A percentile compares a stretch with the other conserved stretches of the same genome.
Conservation (phyloP, 2,797 vertebrate species). For the Balearica regulorum region DNA sequence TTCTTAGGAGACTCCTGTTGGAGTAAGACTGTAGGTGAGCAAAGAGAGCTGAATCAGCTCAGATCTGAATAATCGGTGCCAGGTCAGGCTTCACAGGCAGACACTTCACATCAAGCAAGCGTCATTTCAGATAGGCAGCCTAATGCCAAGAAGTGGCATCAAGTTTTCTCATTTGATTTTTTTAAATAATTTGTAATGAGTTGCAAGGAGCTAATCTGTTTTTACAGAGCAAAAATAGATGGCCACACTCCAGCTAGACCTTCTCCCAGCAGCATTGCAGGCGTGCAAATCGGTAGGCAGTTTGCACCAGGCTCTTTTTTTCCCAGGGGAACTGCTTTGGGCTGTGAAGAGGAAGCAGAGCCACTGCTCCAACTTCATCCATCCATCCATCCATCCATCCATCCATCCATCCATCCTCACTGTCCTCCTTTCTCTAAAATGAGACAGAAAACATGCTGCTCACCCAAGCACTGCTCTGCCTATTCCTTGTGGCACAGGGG, state of each 20-base stretch:
- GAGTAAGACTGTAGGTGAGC: not conserved
- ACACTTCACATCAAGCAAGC: not conserved
- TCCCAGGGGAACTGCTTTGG: not conserved
- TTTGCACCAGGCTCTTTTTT: not conserved
- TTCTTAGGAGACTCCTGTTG: not conserved
- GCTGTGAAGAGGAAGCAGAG: not conserved
- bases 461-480: not conserved
- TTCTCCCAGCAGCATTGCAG: not conserved
- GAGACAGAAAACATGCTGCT: not conserved
- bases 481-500: not conserved
- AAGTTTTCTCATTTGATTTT: not conserved
- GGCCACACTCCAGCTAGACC: not conserved
- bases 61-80: not conserved
- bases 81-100: not conserved
- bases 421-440: not conserved
- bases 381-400: too few relatives aligned
- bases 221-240: not conserved
- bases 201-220: not conserved
- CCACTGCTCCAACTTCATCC: not conserved
- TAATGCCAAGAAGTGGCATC: not conserved
- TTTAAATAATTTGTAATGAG: not conserved
- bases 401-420: not conserved
- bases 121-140: not conserved
- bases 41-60: constrained; percentile 1
- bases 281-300: not conserved